Evolutionary conservation across 2,113 vertebrate genomes (phyloP), one percentile per base, ranked within the genome.

Genomic region (Coregonus clupeaformis): DNA sequence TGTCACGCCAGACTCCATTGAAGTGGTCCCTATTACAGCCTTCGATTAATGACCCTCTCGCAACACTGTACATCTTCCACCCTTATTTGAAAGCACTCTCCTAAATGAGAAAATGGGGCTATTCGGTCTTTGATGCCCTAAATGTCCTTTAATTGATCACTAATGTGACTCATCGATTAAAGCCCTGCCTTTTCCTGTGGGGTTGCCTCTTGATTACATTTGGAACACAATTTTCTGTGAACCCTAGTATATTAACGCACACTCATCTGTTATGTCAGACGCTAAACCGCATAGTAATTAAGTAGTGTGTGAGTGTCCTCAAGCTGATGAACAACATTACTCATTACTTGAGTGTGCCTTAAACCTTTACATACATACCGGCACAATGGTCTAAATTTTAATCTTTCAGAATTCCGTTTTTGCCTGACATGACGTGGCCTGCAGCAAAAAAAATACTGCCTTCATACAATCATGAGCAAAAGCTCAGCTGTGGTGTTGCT

Each of bases 1-100:
- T 84, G 81, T 86, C 87, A 86, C 73, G 7, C 72, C 79, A 78
- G 85, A 18, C 18, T 20, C 52, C 14, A 20, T 55, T 14, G 36
- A 42, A 42, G 36, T 42, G 52, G 52, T 55, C 52, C 52, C 13
- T 20, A 55, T 14, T 14, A 18, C 52, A 55, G 60, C 18, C 6
- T n/a, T 62, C 7, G 22, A 12, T 20, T 55, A 55, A 55, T 20
- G 52, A 20, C 52, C 36, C 9, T 55, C 52, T 18, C 78, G 78
- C 81, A 82, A 69, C 79, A 68, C 9, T 42, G 36, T 42, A 12
- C 36, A 42, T 42, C 36, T 69, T n/a, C 0, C 73, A 76, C 14
- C 75, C 76, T 74, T 22, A 13, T 64, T 29, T 12, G 36, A 18
- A 22, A 36, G 64, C 67, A 47, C 42, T 69, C 18, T 16, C 5